These are phyloP conservation scores for Cryptomyrus ogoouensis DNA, from an alignment of 2,113 vertebrate species.

Conservation along the genomic window DNA sequence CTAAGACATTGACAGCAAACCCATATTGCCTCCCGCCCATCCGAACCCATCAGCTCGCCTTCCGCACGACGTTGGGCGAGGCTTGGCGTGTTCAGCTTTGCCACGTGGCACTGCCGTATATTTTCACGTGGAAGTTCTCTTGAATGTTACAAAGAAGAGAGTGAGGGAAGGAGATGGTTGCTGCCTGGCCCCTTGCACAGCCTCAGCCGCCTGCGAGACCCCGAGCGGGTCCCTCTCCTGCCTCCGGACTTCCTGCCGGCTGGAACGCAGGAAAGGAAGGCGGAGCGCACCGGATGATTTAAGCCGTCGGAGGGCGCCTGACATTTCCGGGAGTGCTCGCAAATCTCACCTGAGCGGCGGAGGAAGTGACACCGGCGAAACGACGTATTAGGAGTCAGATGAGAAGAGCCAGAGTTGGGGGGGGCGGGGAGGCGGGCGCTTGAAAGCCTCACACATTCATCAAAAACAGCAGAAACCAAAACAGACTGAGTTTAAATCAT, in stretches of 20 bases:
- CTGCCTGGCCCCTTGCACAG: neutral
- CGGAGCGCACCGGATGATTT: neutral
- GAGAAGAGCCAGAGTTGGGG: neutral
- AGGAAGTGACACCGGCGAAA: neutral
- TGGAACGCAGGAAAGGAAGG: neutral
- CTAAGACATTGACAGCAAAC: neutral
- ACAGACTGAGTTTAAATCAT: neutral
- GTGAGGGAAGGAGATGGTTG: neutral
- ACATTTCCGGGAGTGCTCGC: neutral
- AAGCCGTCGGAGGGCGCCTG: neutral
- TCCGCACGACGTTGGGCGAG: neutral
- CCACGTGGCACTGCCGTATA: neutral
- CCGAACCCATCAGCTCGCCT: neutral
- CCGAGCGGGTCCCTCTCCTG: neutral
- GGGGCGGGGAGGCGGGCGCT: neutral
- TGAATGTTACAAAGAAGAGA: neutral
- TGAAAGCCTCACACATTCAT: slow-evolving; percentile 2
- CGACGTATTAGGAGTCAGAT: neutral
- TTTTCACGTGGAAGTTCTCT: neutral
- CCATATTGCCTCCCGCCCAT: neutral
- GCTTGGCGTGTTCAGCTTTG: neutral
- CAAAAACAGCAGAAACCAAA: neutral
- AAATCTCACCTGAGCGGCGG: neutral
- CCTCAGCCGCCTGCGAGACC: neutral
- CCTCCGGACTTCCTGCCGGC: neutral